These are phyloP conservation scores for Gryllus bimaculatus DNA, from an alignment of 1,140 invertebrate species.

Conservation along the genomic window DNA sequence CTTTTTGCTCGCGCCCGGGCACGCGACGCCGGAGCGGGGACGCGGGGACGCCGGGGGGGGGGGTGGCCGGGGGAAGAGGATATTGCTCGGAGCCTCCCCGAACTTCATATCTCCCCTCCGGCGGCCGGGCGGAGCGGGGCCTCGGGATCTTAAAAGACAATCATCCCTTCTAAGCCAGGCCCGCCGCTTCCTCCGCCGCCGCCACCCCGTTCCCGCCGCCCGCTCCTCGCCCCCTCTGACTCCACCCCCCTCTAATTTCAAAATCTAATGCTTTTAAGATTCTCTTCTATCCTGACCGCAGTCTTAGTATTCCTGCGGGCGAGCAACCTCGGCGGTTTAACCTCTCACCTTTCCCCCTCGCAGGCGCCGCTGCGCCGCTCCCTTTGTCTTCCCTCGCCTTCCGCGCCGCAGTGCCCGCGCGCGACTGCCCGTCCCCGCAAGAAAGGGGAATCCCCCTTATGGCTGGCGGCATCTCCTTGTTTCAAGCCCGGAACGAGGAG, in stretches of 20 bases:
- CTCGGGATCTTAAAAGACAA: neutral
- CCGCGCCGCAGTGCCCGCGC: too few relatives aligned
- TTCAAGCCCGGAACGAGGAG: too few relatives aligned
- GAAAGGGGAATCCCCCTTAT: too few relatives aligned
- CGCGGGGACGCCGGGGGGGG: neutral
- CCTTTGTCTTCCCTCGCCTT: too few relatives aligned
- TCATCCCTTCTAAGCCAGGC: neutral
- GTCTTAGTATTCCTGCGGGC: neutral
- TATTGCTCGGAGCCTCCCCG: neutral
- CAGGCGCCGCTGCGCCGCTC: too few relatives aligned
- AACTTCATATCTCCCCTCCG: neutral
- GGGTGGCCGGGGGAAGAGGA: neutral
- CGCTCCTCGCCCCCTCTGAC: neutral
- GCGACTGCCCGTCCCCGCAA: too few relatives aligned
- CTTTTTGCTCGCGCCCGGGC: neutral
- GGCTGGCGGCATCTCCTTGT: too few relatives aligned
- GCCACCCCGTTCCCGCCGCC: too few relatives aligned
- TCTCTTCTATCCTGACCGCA: neutral
- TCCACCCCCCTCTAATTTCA: neutral
- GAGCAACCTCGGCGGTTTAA: neutral
- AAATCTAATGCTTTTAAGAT: slow-evolving; percentile 2
- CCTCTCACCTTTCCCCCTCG: neutral
- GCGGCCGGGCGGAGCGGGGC: too few relatives aligned
- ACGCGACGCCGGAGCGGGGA: neutral
- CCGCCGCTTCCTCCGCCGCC: too few relatives aligned